These are phyloP conservation scores for Eudorcas thomsonii DNA, from an alignment of 2,113 vertebrate genomes.

Conservation along the genomic window DNA sequence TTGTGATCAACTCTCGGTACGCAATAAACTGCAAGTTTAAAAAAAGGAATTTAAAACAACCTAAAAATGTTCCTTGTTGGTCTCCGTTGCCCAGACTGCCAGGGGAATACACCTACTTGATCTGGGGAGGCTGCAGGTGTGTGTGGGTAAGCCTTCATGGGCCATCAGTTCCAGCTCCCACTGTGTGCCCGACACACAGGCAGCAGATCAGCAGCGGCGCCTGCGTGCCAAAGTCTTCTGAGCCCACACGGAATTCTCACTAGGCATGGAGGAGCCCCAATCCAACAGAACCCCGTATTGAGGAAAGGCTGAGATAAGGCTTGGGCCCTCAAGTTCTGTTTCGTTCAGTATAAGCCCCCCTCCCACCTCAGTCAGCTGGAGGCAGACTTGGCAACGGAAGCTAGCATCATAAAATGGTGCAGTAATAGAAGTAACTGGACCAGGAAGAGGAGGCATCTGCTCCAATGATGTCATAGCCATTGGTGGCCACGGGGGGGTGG, in stretches of 20 bases:
- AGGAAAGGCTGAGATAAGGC: slow-evolving; percentile 87
- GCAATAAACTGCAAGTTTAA: slow-evolving; percentile 83
- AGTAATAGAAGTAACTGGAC: slow-evolving; percentile 93
- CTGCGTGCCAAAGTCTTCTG: slow-evolving; percentile 75
- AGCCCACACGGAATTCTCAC: slow-evolving; percentile 72
- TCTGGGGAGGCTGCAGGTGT: slow-evolving; percentile 75
- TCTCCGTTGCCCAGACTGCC: slow-evolving; percentile 90
- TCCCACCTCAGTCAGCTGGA: slow-evolving; percentile 80
- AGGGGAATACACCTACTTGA: slow-evolving; percentile 81
- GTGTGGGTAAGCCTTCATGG: slow-evolving; percentile 64
- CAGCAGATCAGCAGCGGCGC: slow-evolving; percentile 69
- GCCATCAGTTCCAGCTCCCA: slow-evolving; percentile 70
- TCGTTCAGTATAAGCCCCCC: slow-evolving; percentile 67
- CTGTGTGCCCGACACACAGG: slow-evolving; percentile 58
- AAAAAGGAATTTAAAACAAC: slow-evolving; percentile 87
- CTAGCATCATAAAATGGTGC: slow-evolving; percentile 92
- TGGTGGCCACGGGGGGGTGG: slow-evolving; percentile 85
- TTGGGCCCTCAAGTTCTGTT: slow-evolving; percentile 84
- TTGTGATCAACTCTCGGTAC: slow-evolving; percentile 81
- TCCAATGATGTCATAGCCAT: slow-evolving; percentile 88
- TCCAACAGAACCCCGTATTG: slow-evolving; percentile 78
- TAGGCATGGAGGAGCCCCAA: slow-evolving; percentile 81
- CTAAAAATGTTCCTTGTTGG: slow-evolving; percentile 85
- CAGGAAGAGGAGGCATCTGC: slow-evolving; percentile 89
- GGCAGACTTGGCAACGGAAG: slow-evolving; percentile 90